These are phyloP conservation scores for Pseudopleuronectes americanus DNA, from an alignment of 2,797 vertebrate species.

Conservation along the genomic window DNA sequence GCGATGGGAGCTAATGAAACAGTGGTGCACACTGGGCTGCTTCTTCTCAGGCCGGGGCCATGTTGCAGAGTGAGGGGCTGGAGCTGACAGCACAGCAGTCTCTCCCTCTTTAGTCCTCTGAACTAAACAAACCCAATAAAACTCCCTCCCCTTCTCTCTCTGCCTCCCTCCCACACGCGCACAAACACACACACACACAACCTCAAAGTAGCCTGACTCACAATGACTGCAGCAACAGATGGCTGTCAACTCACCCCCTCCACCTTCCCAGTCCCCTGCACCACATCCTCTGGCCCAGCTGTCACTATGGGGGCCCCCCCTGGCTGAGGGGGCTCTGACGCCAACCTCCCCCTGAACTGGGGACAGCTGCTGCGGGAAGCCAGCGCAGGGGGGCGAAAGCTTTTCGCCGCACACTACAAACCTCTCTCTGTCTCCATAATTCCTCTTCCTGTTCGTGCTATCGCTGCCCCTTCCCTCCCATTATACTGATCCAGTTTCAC, in stretches of 20 bases:
- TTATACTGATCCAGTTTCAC: conserved; percentile 48
- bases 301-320: conserved; percentile 71
- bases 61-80: conserved; percentile 28
- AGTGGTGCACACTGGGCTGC: conserved; percentile 19
- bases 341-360: conserved; percentile 70
- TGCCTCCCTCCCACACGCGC: conserved; percentile 39
- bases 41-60: conserved; percentile 52
- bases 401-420: conserved; percentile 48
- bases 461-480: conserved; percentile 36
- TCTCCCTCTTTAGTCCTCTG: conserved; percentile 34
- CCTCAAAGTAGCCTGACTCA: conserved; percentile 77
- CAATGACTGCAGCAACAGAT: conserved; percentile 86
- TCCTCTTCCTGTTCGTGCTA: conserved; percentile 18
- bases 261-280: conserved; percentile 57
- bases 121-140: conserved; percentile 69
- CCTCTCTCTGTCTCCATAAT: conserved; percentile 47
- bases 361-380: conserved; percentile 75
- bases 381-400: conserved; percentile 33
- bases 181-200: conserved; percentile 54
- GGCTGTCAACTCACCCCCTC: conserved; percentile 78
- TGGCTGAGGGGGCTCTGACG: conserved; percentile 72
- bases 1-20: conserved; percentile 43
- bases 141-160: conserved; percentile 32
- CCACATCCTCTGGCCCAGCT: conserved; percentile 81
- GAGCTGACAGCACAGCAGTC: conserved; percentile 54